Percentiles rank a stretch among this genome's conserved stretches.
phyloP scores from a whole-genome alignment of 2,888 invertebrate genomes.

The Mycogona germanica region DNA sequence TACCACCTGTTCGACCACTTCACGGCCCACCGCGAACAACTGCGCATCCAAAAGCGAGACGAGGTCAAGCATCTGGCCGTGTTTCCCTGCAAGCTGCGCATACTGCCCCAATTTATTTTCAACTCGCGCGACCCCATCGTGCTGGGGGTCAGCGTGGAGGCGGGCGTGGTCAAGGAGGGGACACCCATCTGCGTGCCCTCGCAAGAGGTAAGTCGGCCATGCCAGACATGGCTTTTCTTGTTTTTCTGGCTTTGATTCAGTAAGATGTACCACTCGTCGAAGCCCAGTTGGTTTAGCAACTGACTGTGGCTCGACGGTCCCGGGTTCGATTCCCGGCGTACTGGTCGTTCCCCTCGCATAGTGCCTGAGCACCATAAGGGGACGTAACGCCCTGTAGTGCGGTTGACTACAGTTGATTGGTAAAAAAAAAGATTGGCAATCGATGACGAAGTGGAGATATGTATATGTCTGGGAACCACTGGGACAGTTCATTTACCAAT shows the following conservation, averaged over 20 bases:
- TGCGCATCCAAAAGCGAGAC: constrained; percentile 79
- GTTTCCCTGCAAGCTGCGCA: constrained; percentile 87
- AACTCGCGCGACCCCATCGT: constrained; percentile 98
- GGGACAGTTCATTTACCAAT: too few species aligned
- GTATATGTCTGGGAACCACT: too few species aligned
- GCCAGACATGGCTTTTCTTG: too few species aligned
- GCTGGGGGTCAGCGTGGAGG: constrained; percentile 88
- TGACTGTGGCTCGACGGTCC: too few species aligned
- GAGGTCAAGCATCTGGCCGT: constrained; percentile 95
- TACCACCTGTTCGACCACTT: constrained; percentile 99
- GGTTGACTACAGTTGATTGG: too few species aligned
- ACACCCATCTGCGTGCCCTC: constrained; percentile 96
- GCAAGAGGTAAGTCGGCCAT: constrained; percentile 61
- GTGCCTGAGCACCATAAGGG: too few species aligned
- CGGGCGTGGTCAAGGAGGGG: constrained; percentile 87
- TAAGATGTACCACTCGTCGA: too few species aligned
- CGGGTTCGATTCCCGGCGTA: too few species aligned
- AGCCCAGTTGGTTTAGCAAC: too few species aligned
- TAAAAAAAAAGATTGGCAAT: too few species aligned
- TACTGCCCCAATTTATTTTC: constrained; percentile 81
- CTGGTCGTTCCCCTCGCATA: too few species aligned
- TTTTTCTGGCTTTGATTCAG: background rate
- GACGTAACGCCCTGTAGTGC: too few species aligned
- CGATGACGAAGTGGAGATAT: background rate
- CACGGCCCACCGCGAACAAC: constrained; percentile 78